These are phyloP conservation scores for Heterodera filipjevi DNA, from an alignment of 2,888 invertebrate genomes.

Conservation along the genomic window DNA sequence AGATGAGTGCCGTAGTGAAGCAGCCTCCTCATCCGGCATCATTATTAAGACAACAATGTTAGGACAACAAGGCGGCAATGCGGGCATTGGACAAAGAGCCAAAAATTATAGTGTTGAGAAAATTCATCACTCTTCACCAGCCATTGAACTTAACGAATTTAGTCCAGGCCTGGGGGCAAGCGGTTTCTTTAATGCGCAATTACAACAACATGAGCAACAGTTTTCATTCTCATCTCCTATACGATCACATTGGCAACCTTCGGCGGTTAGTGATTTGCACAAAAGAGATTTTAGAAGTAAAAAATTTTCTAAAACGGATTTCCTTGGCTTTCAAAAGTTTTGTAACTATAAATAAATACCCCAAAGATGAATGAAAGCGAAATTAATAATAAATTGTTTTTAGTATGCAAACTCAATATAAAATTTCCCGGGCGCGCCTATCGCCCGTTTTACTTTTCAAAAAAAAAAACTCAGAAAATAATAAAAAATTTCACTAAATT, in stretches of 20 bases:
- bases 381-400: too few species aligned
- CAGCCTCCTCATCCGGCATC: neutral
- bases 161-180: neutral
- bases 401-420: too few species aligned
- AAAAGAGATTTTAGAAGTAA: too few species aligned
- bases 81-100: neutral
- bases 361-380: too few species aligned
- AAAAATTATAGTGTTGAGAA: neutral
- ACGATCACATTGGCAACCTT: neutral
- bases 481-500: too few species aligned
- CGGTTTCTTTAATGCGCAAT: neutral
- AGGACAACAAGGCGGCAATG: neutral
- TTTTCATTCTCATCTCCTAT: neutral
- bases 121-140: neutral
- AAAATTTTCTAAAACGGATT: too few species aligned
- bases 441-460: too few species aligned
- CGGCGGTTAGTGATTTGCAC: neutral
- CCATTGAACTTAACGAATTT: neutral
- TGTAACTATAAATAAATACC: too few species aligned
- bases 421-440: too few species aligned
- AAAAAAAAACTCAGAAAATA: too few species aligned
- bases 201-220: neutral
- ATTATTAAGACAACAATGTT: neutral
- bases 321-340: too few species aligned
- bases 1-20: neutral